Conservation (phyloP, 2,888 invertebrate species). For the Drosophila differens region DNA sequence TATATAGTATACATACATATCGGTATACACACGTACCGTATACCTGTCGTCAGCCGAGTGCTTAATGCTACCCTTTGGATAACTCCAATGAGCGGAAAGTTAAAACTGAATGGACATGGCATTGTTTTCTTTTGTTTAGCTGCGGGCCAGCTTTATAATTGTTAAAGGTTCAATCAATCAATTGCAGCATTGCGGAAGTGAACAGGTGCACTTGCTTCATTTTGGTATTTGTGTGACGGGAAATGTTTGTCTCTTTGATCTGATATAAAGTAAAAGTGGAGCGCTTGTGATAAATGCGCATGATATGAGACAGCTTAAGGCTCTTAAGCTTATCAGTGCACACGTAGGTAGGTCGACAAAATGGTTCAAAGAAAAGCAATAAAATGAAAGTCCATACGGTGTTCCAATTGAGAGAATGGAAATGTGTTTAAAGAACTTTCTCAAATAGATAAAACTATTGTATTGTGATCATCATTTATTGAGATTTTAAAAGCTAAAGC, state of each 20-base stretch:
- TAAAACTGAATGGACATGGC: constrained; percentile 56
- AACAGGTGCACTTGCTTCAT: constrained; percentile 35
- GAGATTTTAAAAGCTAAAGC: neutral
- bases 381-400: constrained; percentile 6
- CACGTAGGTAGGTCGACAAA: neutral
- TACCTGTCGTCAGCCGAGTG: constrained; percentile 32
- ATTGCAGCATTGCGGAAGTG: constrained; percentile 57
- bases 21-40: constrained; percentile 9
- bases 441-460: constrained; percentile 5
- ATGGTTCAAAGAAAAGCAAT: constrained; percentile 1
- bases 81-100: constrained; percentile 63
- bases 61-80: constrained; percentile 56
- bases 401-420: neutral
- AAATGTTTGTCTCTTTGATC: constrained; percentile 10
- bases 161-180: constrained; percentile 42
- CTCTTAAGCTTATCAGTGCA: constrained; percentile 15
- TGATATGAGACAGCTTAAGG: constrained; percentile 9
- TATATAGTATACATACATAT: constrained; percentile 8
- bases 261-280: constrained; percentile 41
- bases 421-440: constrained; percentile 16
- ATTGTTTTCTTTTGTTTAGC: constrained; percentile 43
- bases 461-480: neutral
- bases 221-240: constrained; percentile 16
- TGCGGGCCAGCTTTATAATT: constrained; percentile 44
- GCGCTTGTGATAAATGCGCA: constrained; percentile 5